Evolutionary conservation across 1,140 invertebrate genomes (phyloP), one percentile per base, ranked within the genome.

Genomic region (Drosophila santomea): DNA sequence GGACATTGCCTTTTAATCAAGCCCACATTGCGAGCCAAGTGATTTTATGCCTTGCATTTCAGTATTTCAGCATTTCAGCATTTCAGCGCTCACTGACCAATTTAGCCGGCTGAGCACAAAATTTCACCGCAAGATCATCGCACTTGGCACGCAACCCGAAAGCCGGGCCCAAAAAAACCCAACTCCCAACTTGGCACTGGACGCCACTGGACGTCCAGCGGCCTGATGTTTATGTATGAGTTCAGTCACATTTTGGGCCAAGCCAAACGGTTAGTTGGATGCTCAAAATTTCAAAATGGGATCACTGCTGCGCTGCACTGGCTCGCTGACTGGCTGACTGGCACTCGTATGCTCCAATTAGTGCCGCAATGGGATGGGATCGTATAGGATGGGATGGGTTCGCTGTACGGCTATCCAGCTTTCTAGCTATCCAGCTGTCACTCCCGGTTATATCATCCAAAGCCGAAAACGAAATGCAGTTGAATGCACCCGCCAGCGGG

Each of bases 81-180:
- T 80, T 74, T 90, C 78, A 75, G 85, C 72, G 85, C 76, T 91
- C 79, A 83, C 88, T 90, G 86, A 90, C 86, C 86, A 90, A 91
- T 90, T 90, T 90, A 90, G 72, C 82, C 76, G 88, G 59, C 72
- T 90, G 86, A 90, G 88, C 86, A 91, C 76, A 90, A 90, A 91
- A 90, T 90, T 90, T 91, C 79, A 88, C 82, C 88, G 88, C 76
- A 81, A 88, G 86, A 91, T 90, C 86, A 90, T 90, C 88, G 86
- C 86, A 88, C 86, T 91, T 91, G 73, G 88, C 86, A 90, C 86
- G 86, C 86, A 90, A 90, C 83, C 79, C 75, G 48, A 66, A 81
- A 81, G 62, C 76, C 69, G 74, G 74, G 50, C 79, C 80, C 76
- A 86, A 80, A 84, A 84, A 58, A 57, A 17, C 12, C n/a, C 41